Percentiles rank a stretch among this genome's conserved stretches.
These are phyloP conservation scores for Diachrysia chrysitis DNA, from an alignment of 2,888 invertebrate genomes.

Conservation along the genomic window DNA sequence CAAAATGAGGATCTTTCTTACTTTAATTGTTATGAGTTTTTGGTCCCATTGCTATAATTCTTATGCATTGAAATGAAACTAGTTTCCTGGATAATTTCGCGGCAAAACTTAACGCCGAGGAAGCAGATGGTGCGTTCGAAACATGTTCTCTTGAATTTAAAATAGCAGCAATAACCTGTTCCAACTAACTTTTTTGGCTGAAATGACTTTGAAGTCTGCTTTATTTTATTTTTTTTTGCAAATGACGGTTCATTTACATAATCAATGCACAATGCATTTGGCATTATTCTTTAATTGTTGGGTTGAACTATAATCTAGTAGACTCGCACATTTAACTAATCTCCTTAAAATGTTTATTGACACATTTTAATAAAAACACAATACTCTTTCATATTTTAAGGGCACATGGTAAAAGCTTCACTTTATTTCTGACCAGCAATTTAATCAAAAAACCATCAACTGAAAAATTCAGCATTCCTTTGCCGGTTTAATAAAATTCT, in stretches of 20 bases:
- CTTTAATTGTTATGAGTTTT: background rate
- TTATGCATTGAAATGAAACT: conserved; percentile 5
- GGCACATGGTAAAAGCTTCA: background rate
- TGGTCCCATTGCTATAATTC: background rate
- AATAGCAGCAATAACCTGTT: conserved; percentile 9
- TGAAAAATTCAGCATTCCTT: conserved; percentile 14
- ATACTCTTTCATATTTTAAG: background rate
- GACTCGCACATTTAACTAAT: too few relatives aligned
- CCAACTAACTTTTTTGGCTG: background rate
- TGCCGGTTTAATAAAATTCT: conserved; percentile 15
- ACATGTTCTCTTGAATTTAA: conserved; percentile 6
- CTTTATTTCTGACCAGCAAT: background rate
- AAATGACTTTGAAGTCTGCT: conserved; percentile 1
- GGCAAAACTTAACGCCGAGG: background rate
- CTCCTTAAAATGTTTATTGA: background rate
- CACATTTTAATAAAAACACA: background rate
- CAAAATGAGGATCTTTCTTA: background rate
- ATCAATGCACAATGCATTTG: too few relatives aligned
- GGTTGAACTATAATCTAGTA: too few relatives aligned
- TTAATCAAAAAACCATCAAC: conserved; percentile 14
- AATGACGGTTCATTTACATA: too few relatives aligned
- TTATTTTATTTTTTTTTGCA: background rate
- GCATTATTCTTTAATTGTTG: too few relatives aligned
- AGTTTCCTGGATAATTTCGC: conserved; percentile 6
- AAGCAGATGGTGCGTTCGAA: conserved; percentile 6